Evolutionary conservation across 2,888 invertebrate species (phyloP).

Genomic region (Steinernema scapterisci): DNA sequence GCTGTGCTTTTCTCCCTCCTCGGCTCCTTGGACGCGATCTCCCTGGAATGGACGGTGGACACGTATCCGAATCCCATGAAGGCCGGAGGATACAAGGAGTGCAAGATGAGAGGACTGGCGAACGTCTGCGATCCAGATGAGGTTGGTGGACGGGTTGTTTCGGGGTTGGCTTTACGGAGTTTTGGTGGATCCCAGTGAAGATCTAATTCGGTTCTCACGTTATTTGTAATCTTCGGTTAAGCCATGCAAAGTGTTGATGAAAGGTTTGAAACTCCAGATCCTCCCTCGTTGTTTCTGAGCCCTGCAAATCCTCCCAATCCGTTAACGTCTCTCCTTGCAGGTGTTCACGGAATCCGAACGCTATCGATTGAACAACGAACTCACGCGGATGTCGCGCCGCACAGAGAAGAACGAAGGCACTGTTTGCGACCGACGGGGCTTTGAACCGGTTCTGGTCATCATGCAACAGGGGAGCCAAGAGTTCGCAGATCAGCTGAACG

Average conservation of each 20-base stretch:
- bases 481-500: constrained; percentile 46
- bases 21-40: neutral
- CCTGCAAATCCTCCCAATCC: too few relatives aligned
- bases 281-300: too few relatives aligned
- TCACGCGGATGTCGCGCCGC: constrained; percentile 40
- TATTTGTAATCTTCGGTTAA: too few relatives aligned
- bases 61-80: constrained; percentile 51
- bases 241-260: too few relatives aligned
- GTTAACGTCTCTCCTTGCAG: constrained; percentile 34
- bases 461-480: constrained; percentile 45
- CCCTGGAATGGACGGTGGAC: constrained; percentile 41
- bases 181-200: too few relatives aligned
- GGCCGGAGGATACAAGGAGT: constrained; percentile 44
- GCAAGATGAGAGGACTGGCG: constrained; percentile 44
- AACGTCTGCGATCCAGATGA: constrained; percentile 54
- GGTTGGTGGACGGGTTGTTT: constrained; percentile 34
- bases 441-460: constrained; percentile 47
- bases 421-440: constrained; percentile 49
- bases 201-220: too few relatives aligned
- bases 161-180: too few relatives aligned
- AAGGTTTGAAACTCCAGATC: too few relatives aligned
- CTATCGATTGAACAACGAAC: constrained; percentile 47
- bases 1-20: neutral
- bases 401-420: constrained; percentile 42
- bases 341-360: constrained; percentile 48